Conservation (phyloP, 2,113 vertebrate genomes). For the Alectura lathami region DNA sequence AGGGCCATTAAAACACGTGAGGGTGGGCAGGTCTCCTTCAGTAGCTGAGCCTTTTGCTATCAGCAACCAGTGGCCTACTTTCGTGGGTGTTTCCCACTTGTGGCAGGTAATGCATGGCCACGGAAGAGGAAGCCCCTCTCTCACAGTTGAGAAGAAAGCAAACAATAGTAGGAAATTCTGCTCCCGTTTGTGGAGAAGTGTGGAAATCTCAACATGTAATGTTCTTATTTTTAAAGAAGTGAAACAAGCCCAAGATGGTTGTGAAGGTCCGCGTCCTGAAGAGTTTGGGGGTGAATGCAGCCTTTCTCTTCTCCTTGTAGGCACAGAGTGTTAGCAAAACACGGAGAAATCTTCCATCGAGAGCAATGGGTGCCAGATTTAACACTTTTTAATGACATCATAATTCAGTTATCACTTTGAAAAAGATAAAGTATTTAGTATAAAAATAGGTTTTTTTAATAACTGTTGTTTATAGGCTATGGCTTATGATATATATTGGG, state of each 20-base stretch:
- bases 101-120: accelerated
- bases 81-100: neutral
- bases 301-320: neutral
- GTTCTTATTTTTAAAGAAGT: neutral
- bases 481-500: neutral
- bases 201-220: neutral
- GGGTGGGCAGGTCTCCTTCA: neutral
- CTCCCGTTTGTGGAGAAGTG: neutral
- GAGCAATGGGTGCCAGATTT: neutral
- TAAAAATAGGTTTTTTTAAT: neutral
- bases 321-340: neutral
- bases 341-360: neutral
- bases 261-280: neutral
- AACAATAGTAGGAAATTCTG: neutral
- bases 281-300: neutral
- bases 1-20: neutral
- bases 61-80: neutral
- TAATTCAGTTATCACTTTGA: neutral
- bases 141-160: neutral
- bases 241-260: neutral
- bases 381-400: neutral
- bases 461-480: neutral
- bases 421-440: neutral
- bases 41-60: neutral
- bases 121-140: neutral